These are phyloP conservation scores for Aplodontia rufa DNA, from an alignment of 2,113 vertebrate species.

Conservation along the genomic window DNA sequence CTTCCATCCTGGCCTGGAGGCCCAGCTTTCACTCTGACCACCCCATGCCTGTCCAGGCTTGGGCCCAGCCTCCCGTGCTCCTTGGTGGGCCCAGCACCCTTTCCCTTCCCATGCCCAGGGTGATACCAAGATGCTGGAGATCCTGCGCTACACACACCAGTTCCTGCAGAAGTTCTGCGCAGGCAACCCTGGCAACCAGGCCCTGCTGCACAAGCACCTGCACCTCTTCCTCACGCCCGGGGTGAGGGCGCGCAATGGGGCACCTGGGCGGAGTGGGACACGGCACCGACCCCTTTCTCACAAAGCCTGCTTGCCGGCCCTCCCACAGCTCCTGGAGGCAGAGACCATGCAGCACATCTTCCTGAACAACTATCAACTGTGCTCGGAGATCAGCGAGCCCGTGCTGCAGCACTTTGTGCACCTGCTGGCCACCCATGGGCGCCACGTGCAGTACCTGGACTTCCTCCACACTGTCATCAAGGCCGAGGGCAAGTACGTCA, in stretches of 20 bases:
- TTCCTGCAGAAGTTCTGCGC: slow-evolving; percentile 98
- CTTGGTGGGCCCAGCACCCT: background rate
- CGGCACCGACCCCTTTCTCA: rapidly evolving
- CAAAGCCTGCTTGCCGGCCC: rapidly evolving
- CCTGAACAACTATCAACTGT: slow-evolving; percentile 97
- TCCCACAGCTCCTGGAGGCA: slow-evolving; percentile 91
- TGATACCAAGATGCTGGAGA: slow-evolving; percentile 97
- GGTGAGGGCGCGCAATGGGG: slow-evolving; percentile 81
- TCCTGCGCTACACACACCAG: slow-evolving; percentile 94
- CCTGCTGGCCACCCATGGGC: slow-evolving; percentile 96
- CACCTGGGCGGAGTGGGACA: rapidly evolving
- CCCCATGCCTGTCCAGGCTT: rapidly evolving
- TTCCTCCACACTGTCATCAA: slow-evolving; percentile 99
- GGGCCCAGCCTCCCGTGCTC: background rate
- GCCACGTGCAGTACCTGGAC: slow-evolving; percentile 98
- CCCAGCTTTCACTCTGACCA: background rate
- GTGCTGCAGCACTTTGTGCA: slow-evolving; percentile 98
- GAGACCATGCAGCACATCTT: slow-evolving; percentile 99
- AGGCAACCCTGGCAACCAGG: slow-evolving; percentile 97
- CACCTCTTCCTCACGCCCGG: slow-evolving; percentile 95
- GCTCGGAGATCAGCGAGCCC: slow-evolving; percentile 93
- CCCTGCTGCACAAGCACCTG: slow-evolving; percentile 95
- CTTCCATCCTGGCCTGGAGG: background rate
- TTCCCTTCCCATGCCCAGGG: slow-evolving; percentile 81
- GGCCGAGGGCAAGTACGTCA: slow-evolving; percentile 98